A percentile compares a stretch with the other conserved stretches of the same genome.
phyloP scores from a whole-genome alignment of 2,113 vertebrate genomes.

The Chitala chitala region DNA sequence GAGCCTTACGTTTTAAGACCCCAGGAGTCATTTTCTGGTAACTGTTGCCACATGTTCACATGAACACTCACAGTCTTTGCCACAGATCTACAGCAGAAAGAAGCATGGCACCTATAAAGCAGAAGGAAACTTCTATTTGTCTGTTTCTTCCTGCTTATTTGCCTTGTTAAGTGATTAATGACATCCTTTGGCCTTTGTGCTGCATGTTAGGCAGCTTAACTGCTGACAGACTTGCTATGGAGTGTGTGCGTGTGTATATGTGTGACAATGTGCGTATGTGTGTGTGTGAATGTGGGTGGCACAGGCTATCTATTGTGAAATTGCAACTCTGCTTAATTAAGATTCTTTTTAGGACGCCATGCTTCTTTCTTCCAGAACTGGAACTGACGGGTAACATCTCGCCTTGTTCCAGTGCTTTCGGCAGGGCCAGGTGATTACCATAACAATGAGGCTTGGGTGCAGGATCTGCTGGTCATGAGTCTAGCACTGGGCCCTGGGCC shows the following conservation, averaged over 20 bases:
- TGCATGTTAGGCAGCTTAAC: not conserved
- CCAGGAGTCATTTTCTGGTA: conserved; percentile 31
- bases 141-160: not conserved
- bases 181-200: conserved; percentile 4
- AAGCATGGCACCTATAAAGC: conserved; percentile 19
- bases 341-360: not conserved
- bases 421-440: conserved; percentile 17
- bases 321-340: not conserved
- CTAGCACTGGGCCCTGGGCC: not conserved
- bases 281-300: not conserved
- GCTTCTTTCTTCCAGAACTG: not conserved
- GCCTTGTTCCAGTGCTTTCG: not conserved
- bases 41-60: conserved; percentile 45
- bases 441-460: not conserved
- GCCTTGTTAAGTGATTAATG: conserved; percentile 18
- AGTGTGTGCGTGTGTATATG: not conserved
- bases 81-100: not conserved
- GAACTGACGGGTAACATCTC: conserved; percentile 14
- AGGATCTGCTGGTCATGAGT: not conserved
- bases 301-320: conserved; percentile 12
- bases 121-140: conserved; percentile 12
- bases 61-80: conserved; percentile 31
- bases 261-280: not conserved
- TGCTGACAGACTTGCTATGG: not conserved
- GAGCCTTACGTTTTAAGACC: conserved; percentile 30